Conservation (phyloP, 2,888 invertebrate species). For the Netelia virgata region DNA sequence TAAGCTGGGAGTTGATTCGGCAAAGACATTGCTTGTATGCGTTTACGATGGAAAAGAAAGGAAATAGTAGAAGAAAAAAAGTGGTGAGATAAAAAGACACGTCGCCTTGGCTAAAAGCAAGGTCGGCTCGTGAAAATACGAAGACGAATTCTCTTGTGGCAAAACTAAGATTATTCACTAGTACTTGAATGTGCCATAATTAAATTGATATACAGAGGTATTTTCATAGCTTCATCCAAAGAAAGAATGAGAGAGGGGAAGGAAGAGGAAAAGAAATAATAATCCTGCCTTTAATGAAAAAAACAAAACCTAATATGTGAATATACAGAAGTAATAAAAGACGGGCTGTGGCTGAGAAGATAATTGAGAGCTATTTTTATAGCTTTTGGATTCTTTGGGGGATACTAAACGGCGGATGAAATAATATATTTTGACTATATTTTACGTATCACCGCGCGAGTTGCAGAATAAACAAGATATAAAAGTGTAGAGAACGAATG, state of each 20-base stretch:
- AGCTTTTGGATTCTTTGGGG: constrained; percentile 82
- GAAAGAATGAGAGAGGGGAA: constrained; percentile 31
- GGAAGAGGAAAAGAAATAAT: constrained; percentile 58
- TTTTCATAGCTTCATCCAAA: constrained; percentile 81
- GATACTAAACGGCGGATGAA: constrained; percentile 80
- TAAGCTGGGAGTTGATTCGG: constrained; percentile 30
- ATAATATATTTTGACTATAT: constrained; percentile 84
- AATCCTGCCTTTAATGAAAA: constrained; percentile 82
- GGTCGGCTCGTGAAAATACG: constrained; percentile 45
- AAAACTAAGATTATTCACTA: constrained; percentile 64
- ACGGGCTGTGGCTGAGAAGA: constrained; percentile 84
- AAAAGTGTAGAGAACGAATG: constrained; percentile 50
- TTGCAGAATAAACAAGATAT: constrained; percentile 71
- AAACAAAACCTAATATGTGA: constrained; percentile 79
- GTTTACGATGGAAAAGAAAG: constrained; percentile 25
- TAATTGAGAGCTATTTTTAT: constrained; percentile 84
- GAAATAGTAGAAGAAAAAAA: background rate
- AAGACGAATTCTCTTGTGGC: constrained; percentile 59
- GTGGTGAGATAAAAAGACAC: background rate
- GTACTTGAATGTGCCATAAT: constrained; percentile 76
- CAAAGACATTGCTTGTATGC: constrained; percentile 38
- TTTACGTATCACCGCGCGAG: constrained; percentile 78
- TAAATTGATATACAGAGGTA: constrained; percentile 78
- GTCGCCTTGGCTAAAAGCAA: constrained; percentile 34
- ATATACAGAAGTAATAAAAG: constrained; percentile 81